phyloP scores from a whole-genome alignment of 2,113 vertebrate species.

The Pterocles gutturalis region DNA sequence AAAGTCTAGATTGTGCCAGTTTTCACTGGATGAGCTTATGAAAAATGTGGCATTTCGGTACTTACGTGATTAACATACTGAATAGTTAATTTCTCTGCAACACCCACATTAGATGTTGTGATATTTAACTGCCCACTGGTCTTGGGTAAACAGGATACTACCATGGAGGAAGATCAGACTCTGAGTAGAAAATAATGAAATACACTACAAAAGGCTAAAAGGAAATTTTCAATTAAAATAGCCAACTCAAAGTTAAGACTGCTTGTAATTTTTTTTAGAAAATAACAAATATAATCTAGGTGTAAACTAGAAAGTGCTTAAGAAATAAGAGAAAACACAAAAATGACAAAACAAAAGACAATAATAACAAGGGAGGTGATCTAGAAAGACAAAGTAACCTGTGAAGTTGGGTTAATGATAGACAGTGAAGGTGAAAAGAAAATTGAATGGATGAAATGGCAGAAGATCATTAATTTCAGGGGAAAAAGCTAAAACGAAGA shows the following conservation, averaged over 20 bases:
- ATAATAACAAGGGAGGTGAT: neutral
- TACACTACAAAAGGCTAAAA: neutral
- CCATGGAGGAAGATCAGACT: neutral
- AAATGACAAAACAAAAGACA: neutral
- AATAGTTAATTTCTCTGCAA: neutral
- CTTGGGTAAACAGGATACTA: neutral
- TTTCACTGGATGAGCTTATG: neutral
- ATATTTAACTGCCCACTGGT: neutral
- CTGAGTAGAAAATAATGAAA: neutral
- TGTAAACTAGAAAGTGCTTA: neutral
- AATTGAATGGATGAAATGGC: neutral
- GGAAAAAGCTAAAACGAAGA: neutral
- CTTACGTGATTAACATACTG: neutral
- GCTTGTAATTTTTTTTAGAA: neutral
- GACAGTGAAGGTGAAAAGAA: neutral
- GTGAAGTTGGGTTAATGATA: neutral
- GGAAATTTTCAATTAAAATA: neutral
- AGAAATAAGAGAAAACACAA: neutral
- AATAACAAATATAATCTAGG: neutral
- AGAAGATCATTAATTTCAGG: neutral
- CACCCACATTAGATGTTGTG: neutral
- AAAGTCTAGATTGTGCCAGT: neutral
- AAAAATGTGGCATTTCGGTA: neutral
- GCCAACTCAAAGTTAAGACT: neutral
- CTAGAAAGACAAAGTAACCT: neutral